Evolutionary conservation across 92 coral and sea anemone species (phyloP), one percentile per base, ranked within the genome.

Genomic region (Anthopleura xanthogrammica): DNA sequence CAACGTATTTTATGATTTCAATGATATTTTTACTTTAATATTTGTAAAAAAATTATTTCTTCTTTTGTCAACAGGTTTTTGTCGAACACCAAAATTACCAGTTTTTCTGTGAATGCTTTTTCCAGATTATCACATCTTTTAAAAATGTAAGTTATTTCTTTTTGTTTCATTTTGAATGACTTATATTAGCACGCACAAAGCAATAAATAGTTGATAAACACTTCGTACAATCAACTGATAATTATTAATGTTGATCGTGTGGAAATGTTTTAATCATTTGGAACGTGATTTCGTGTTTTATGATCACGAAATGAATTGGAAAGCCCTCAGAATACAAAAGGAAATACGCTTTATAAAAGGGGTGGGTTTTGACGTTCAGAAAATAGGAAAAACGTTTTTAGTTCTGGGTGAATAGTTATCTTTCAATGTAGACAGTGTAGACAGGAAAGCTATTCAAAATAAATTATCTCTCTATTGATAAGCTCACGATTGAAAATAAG

Each of bases 81-180:
- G 13, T 48, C 84, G n/a, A 81, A 75, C 50, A 81, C 84, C 64
- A 81, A 81, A 50, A 81, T 81, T 39, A 81, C 84, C 24, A 66
- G 40, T 4, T 24, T 81, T 10, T 50, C 77, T 48, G 78, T 41
- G 57, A 68, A 68, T 70, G 65, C 41, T 16, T 81, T 81, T 19
- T 68, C 84, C 2, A 48, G 66, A 71, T 50, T 81, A 68, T 70
- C 77, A 41, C 65, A 81, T 81, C 84, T 81, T 24, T 5, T 43
- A 60, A 81, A 50, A 43, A 81, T 81, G 84, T 81, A 70, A 81
- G 84, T 81, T 75, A 72, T 62, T 62, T 9, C 29, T 62, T 62
- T 68, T 68, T 68, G 74, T 68, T 68, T 68, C 74, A 13, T 68
- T 68, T 11, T 24, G 42, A 36, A 68, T 23, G 74, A 36, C 16